Percentiles rank a stretch among this genome's conserved stretches.
These are phyloP conservation scores for Neocrepidodera transversa DNA, from an alignment of 2,888 invertebrate species.

Conservation along the genomic window DNA sequence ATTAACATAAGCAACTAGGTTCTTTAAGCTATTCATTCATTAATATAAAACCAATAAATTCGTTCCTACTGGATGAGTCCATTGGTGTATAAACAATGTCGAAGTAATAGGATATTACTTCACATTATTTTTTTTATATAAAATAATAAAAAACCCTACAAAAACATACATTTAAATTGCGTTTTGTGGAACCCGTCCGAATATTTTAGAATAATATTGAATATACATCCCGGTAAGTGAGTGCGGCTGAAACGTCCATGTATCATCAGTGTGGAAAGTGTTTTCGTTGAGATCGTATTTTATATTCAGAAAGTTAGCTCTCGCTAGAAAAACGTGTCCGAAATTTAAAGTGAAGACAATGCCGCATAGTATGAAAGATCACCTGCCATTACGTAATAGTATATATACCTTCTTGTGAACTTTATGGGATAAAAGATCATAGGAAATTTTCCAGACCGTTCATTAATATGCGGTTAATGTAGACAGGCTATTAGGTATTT, in stretches of 20 bases:
- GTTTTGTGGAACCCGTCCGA: too few species aligned
- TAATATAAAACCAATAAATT: too few species aligned
- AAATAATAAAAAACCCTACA: too few species aligned
- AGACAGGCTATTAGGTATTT: not conserved
- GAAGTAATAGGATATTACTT: too few species aligned
- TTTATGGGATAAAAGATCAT: not conserved
- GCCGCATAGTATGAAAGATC: conserved; percentile 20
- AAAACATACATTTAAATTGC: too few species aligned
- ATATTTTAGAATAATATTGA: not conserved
- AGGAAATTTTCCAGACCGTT: not conserved
- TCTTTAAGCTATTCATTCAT: too few species aligned
- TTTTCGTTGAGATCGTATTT: conserved; percentile 31
- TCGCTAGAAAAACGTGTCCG: conserved; percentile 28
- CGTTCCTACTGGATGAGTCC: too few species aligned
- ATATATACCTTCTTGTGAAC: conserved; percentile 8
- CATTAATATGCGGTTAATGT: not conserved
- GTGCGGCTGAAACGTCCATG: conserved; percentile 11
- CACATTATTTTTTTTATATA: too few species aligned
- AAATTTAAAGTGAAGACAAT: conserved; percentile 24
- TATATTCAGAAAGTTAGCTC: conserved; percentile 32
- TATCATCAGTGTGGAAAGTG: conserved; percentile 24
- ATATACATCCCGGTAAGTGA: conserved; percentile 3
- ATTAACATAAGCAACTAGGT: too few species aligned
- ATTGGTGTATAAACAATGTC: too few species aligned
- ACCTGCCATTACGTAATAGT: conserved; percentile 25